These are phyloP conservation scores for Alsophila aescularia DNA, from an alignment of 2,888 invertebrate species.

Conservation along the genomic window DNA sequence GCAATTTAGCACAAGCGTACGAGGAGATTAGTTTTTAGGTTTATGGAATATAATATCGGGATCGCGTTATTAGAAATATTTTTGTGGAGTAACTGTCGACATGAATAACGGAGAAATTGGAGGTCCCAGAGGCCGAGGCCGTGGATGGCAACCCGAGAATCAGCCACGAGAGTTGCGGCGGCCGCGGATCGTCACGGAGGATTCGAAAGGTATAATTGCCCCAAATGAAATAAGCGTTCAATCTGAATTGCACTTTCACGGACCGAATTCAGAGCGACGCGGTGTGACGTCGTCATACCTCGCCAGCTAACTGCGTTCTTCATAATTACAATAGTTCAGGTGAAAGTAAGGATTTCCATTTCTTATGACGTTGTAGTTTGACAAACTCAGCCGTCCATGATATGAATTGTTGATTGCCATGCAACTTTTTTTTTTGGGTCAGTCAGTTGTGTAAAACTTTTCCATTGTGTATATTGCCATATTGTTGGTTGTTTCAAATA, in stretches of 20 bases:
- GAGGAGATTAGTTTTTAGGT: conserved; percentile 45
- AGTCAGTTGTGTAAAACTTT: conserved; percentile 28
- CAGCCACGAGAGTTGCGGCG: conserved; percentile 78
- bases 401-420: conserved; percentile 44
- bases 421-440: conserved; percentile 46
- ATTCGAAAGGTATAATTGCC: conserved; percentile 62
- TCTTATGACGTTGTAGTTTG: conserved; percentile 74
- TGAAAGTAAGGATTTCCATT: conserved; percentile 81
- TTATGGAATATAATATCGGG: conserved; percentile 67
- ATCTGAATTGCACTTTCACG: conserved; percentile 49
- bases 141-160: conserved; percentile 78
- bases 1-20: conserved; percentile 40
- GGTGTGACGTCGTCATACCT: conserved; percentile 63
- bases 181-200: conserved; percentile 66
- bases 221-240: background rate
- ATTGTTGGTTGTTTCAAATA: conserved; percentile 16
- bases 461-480: background rate
- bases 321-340: conserved; percentile 67
- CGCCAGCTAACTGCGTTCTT: conserved; percentile 59
- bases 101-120: conserved; percentile 83
- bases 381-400: conserved; percentile 57
- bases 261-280: conserved; percentile 41
- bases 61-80: conserved; percentile 43
- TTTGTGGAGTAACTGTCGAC: conserved; percentile 47
- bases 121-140: conserved; percentile 79